Base-by-base conservation (phyloP, 2,113 vertebrate genomes). In the Platycercus adscitus region DNA sequence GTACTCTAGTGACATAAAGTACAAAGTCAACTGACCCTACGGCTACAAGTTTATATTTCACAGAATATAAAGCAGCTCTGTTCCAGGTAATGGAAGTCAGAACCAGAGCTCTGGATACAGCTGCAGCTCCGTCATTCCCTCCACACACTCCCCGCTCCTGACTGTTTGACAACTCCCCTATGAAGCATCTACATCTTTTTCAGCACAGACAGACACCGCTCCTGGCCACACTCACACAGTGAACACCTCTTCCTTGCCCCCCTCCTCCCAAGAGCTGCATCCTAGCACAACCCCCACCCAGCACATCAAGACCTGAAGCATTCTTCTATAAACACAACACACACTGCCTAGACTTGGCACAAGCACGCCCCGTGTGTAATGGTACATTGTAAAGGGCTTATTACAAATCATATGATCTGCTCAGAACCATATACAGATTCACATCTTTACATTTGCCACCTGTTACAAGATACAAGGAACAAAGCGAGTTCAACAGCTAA, bases 371-470 rank as follows among this genome's bases (percentile, higher is more conserved):
- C 2, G 43, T 76, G 95, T 94, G 86, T 96, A 97, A 97, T 94
- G 97, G 97, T 96, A 98, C 98, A 97, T 56, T 98, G 98, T 95
- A 97, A 98, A 98, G 56, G 21, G 33, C 56, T 35, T 58, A 97
- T 97, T 96, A 98, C 96, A 98, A 95, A 96, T 97, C 96, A 82
- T 96, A 98, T 93, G 97, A 97, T 97, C 94, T 97, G 97, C 95
- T 97, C 92, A 96, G 97, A 98, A 98, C 96, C 98, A 98, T 96
- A 97, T 97, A 98, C 97, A 98, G 97, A 98, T 97, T 98, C 97
- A 98, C 96, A 98, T 96, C 93, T 97, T 98, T 97, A 97, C 97
- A 95, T 96, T 31, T 97, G 98, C 96, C 97, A 98, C 97, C 96
- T 97, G 98, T 98, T 98, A 98, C 97, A 98, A 98, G 93, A 98